Percentiles rank a stretch among this genome's conserved stretches.
Evolutionary conservation across 2,113 vertebrate species (phyloP).

Genomic region (Coptodon bakossiorum): DNA sequence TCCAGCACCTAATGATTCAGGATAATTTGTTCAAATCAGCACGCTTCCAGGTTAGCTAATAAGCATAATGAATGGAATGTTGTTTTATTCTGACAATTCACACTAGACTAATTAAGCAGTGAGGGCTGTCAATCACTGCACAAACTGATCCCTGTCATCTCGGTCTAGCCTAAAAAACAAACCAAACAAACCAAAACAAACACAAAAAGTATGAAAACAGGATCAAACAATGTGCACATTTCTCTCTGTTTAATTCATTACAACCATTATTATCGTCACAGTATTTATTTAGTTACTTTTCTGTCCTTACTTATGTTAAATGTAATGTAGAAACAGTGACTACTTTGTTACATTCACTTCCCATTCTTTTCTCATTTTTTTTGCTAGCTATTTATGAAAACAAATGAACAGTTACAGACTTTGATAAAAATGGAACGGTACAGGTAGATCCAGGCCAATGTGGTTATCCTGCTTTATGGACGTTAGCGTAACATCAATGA

Average conservation of each 20-base stretch:
- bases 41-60: neutral
- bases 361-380: neutral
- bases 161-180: neutral
- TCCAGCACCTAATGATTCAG: neutral
- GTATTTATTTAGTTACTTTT: neutral
- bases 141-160: neutral
- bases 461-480: neutral
- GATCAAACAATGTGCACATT: neutral
- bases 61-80: neutral
- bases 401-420: neutral
- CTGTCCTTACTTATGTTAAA: neutral
- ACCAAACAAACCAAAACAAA: neutral
- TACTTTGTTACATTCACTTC: neutral
- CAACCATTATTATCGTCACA: neutral
- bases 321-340: neutral
- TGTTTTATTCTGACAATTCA: neutral
- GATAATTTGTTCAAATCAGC: neutral
- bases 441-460: neutral
- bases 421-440: neutral
- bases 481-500: neutral
- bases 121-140: neutral
- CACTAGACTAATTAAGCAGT: neutral
- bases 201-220: neutral
- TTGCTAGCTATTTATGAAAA: neutral
- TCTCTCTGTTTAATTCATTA: neutral